These are phyloP conservation scores for Brachyrhaphis roseni DNA, from an alignment of 2,797 vertebrate genomes.

Conservation along the genomic window DNA sequence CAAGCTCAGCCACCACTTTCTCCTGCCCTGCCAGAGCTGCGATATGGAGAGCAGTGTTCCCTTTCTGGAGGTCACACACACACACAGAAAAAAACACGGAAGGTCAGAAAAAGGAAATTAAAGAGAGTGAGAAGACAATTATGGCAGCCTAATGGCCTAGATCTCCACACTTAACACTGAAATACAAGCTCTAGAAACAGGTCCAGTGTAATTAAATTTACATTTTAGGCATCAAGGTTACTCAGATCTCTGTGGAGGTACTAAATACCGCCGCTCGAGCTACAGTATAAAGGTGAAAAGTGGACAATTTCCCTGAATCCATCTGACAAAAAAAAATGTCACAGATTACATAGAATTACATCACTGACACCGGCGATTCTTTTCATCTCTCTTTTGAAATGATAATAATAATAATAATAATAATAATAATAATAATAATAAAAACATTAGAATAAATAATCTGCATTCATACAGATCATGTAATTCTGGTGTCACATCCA, in stretches of 20 bases:
- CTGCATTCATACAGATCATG: neutral
- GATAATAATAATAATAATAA: neutral
- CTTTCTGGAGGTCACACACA: conserved; percentile 83
- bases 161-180: conserved; percentile 24
- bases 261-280: neutral
- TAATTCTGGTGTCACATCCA: neutral
- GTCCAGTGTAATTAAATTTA: conserved; percentile 2
- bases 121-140: conserved; percentile 33
- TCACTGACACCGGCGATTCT: neutral
- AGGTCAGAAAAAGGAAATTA: conserved; percentile 23
- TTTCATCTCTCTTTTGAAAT: neutral
- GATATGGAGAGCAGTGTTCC: conserved; percentile 97
- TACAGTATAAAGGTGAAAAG: conserved; percentile 2
- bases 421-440: too few species aligned
- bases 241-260: neutral
- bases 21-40: conserved; percentile 95
- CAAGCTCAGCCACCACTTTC: conserved; percentile 93
- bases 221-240: neutral
- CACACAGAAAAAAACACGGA: conserved; percentile 5
- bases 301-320: neutral
- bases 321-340: neutral
- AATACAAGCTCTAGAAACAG: conserved; percentile 10
- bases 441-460: neutral
- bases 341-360: neutral
- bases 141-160: conserved; percentile 49